phyloP scores from a whole-genome alignment of 2,113 vertebrate species.

The Menidia beryllina region DNA sequence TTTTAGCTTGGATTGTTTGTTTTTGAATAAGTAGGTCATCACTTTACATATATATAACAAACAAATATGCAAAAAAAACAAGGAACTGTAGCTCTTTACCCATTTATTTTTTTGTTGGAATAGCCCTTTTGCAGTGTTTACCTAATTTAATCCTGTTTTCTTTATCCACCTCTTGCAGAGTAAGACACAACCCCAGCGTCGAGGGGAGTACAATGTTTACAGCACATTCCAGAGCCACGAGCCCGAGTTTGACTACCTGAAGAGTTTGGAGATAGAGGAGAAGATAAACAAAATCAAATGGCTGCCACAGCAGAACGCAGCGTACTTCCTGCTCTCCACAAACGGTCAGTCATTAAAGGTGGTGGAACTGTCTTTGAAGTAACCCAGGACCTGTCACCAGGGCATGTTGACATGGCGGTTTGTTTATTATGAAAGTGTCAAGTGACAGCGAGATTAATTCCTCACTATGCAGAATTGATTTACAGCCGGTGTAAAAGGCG shows the following conservation, averaged over 20 bases:
- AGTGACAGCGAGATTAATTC: not conserved
- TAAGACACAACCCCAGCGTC: conserved; percentile 93
- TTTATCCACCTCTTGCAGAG: conserved; percentile 79
- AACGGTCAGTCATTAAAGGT: conserved; percentile 84
- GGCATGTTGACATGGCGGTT: conserved; percentile 3
- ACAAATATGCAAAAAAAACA: too few species aligned
- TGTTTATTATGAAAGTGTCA: conserved; percentile 13
- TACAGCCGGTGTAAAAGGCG: conserved; percentile 9
- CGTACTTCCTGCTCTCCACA: conserved; percentile 96
- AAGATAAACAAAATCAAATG: conserved; percentile 99
- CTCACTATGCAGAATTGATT: conserved; percentile 7
- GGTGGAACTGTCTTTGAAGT: conserved; percentile 6
- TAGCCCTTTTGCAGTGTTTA: not conserved
- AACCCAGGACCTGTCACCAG: not conserved
- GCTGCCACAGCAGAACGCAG: conserved; percentile 96
- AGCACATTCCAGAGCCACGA: conserved; percentile 99
- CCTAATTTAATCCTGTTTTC: conserved; percentile 8
- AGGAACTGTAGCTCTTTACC: too few species aligned
- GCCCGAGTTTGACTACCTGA: conserved; percentile 98
- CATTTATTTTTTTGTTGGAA: too few species aligned
- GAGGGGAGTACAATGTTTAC: conserved; percentile 99
- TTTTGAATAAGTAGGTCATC: conserved; percentile 14
- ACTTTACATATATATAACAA: too few species aligned
- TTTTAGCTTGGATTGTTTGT: conserved; percentile 24
- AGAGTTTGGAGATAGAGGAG: conserved; percentile 97